Conservation (phyloP, 2,113 vertebrate genomes). For the Lepidothrix coronata region DNA sequence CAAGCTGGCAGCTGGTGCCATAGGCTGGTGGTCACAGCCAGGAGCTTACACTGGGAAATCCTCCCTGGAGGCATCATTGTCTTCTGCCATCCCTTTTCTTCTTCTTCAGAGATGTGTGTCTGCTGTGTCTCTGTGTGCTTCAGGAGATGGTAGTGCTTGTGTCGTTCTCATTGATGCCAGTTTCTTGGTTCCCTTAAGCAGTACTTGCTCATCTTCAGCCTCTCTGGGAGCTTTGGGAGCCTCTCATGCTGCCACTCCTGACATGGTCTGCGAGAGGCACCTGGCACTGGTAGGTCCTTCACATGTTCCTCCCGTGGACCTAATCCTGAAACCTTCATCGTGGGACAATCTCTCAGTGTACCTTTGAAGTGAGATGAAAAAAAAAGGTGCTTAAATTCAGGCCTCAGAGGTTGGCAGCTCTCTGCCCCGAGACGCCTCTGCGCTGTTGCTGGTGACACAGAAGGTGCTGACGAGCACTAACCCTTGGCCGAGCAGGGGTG, state of each 20-base stretch:
- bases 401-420: background rate
- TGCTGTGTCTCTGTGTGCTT: background rate
- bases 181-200: background rate
- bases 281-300: background rate
- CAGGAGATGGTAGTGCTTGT: background rate
- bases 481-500: background rate
- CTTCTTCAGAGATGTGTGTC: background rate
- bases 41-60: background rate
- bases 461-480: background rate
- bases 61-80: background rate
- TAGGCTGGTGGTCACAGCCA: background rate
- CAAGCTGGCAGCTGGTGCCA: background rate
- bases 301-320: background rate
- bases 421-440: fast-evolving
- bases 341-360: background rate
- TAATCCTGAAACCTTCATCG: background rate
- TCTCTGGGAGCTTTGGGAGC: background rate
- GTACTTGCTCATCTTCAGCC: background rate
- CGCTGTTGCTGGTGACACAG: background rate
- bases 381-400: background rate
- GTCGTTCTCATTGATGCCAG: background rate
- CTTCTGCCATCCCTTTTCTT: background rate
- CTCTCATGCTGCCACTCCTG: background rate
- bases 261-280: fast-evolving
- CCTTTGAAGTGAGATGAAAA: background rate